Base-by-base conservation (phyloP, 1,140 invertebrate genomes). In the Chymomyza costata region DNA sequence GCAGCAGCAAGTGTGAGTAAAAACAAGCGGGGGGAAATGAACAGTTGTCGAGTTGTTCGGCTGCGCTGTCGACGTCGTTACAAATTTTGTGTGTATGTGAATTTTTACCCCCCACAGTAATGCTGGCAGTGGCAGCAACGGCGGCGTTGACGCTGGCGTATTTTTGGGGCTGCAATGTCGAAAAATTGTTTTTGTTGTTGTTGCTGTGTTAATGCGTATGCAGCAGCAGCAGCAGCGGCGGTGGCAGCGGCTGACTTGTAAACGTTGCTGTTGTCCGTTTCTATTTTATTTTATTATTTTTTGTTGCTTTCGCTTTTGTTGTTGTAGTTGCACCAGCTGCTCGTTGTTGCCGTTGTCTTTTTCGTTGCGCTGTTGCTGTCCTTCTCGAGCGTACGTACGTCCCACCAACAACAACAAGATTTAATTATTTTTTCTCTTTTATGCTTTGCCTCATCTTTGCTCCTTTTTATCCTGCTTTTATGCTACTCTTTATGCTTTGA, bases 361-460 rank as follows among this genome's bases (percentile, higher is more conserved):
- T 41, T 34, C 21, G 51, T 15, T 50, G 40, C 49, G 52, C 44
- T 37, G 35, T 35, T 53, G 45, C 31, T 31, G 31, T 38, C 32
- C 56, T 38, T 48, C 31, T 30, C 17, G 44, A 47, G 19, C 43
- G 30, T 54, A 50, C 19, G 37, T 39, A 25, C 51, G 57, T 61
- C 53, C 58, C 58, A 56, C 48, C 30, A 46, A 48, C 56, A 70
- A 70, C 67, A 53, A 48, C 56, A 70, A 70, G 61, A 53, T 73
- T 76, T 78, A 70, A 76, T 78, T 78, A 70, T 76, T 70, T 71
- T 60, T 76, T 70, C 62, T 59, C 62, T 71, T 62, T 38, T 78
- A 56, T 51, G 65, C 69, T 74, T 68, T 73, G 50, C 41, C 56
- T 65, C 69, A 74, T 74, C 69, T 76, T 76, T 47, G 60, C 60